Percentiles rank a stretch among this genome's conserved stretches.
Conservation (phyloP, 2,888 invertebrate genomes). For the Acrobasis suavella region DNA sequence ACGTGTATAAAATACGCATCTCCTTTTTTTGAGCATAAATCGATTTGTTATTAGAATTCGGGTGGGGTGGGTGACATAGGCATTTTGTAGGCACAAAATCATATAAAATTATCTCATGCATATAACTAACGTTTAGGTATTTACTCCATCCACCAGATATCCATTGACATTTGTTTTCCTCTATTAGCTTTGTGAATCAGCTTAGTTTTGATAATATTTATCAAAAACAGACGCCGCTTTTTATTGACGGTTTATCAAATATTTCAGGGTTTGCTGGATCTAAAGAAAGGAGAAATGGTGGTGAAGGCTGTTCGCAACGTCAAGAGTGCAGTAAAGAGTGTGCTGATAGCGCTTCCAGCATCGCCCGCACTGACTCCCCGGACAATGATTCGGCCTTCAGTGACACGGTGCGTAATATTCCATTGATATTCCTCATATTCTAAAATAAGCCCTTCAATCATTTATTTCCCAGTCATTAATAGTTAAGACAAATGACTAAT, state of each 20-base stretch:
- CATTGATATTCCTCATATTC: not conserved
- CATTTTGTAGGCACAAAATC: too few species aligned
- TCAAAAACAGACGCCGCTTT: not conserved
- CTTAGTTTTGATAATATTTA: constrained; percentile 1
- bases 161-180: not conserved
- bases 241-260: not conserved
- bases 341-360: constrained; percentile 62
- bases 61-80: too few species aligned
- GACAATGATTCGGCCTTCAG: constrained; percentile 99
- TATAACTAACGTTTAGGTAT: not conserved
- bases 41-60: too few species aligned
- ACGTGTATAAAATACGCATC: too few species aligned
- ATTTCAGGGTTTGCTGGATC: constrained; percentile 48
- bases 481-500: not conserved
- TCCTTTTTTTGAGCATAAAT: too few species aligned
- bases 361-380: constrained; percentile 92
- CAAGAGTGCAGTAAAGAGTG: constrained; percentile 58
- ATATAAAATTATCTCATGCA: too few species aligned
- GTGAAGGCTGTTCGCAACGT: constrained; percentile 47
- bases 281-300: constrained; percentile 52
- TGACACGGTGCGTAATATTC: constrained; percentile 91
- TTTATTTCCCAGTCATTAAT: not conserved
- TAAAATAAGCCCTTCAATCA: not conserved
- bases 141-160: not conserved
- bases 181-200: constrained; percentile 10